phyloP scores from a whole-genome alignment of 1,140 invertebrate genomes.

The Drosophila prosaltans region DNA sequence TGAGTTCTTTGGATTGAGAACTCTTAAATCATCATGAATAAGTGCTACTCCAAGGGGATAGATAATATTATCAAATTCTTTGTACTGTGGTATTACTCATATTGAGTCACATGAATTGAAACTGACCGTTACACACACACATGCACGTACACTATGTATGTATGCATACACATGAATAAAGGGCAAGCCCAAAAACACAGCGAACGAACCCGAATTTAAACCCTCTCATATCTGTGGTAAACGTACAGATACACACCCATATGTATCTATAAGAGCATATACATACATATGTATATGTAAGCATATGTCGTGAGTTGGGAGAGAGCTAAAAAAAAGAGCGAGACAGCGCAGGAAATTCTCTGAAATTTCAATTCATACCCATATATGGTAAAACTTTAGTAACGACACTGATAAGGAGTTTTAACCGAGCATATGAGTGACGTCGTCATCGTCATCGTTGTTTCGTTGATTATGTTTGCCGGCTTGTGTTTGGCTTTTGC shows the following conservation, averaged over 20 bases:
- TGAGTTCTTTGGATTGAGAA: neutral
- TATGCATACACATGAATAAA: neutral
- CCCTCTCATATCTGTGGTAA: constrained; percentile 4
- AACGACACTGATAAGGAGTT: constrained; percentile 63
- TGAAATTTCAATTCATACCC: constrained; percentile 75
- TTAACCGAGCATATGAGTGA: constrained; percentile 19
- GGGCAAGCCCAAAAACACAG: constrained; percentile 11
- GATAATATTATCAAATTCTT: neutral
- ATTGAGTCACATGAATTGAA: constrained; percentile 10
- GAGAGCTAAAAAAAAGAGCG: constrained; percentile 14
- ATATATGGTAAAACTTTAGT: constrained; percentile 82
- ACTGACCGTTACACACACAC: constrained; percentile 7
- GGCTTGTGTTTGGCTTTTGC: constrained; percentile 20
- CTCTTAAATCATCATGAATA: neutral
- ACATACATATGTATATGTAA: neutral
- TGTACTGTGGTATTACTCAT: constrained; percentile 5
- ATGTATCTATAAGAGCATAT: neutral
- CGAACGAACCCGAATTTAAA: neutral
- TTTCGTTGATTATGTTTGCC: constrained; percentile 36
- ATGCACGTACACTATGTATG: neutral
- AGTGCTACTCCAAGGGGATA: neutral
- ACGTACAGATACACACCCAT: constrained; percentile 30
- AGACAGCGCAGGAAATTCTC: constrained; percentile 47
- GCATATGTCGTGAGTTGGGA: neutral
- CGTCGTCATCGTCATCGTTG: constrained; percentile 27